Evolutionary conservation across 2,888 invertebrate species (phyloP).

Genomic region (Acanthosoma haemorrhoidale): DNA sequence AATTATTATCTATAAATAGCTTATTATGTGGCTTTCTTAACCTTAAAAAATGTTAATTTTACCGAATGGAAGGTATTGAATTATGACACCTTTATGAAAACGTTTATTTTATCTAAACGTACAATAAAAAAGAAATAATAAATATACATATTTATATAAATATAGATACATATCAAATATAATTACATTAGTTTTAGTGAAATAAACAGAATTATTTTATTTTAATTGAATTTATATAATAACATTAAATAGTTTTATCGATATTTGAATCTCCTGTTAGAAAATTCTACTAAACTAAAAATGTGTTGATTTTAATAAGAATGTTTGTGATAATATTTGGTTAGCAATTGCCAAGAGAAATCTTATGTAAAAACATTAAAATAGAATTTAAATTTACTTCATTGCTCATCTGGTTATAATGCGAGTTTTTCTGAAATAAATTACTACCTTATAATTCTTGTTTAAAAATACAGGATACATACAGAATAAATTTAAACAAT

Average conservation of each 20-base stretch:
- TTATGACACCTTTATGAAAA: constrained; percentile 24
- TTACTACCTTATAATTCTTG: too few species aligned
- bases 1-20: too few species aligned
- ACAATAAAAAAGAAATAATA: constrained; percentile 38
- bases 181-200: constrained; percentile 16
- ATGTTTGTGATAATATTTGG: neutral
- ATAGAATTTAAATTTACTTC: too few species aligned
- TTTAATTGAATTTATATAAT: neutral
- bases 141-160: constrained; percentile 36
- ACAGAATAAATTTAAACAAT: too few species aligned
- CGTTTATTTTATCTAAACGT: constrained; percentile 35
- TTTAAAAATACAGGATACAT: too few species aligned
- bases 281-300: neutral
- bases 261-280: neutral
- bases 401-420: too few species aligned
- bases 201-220: neutral
- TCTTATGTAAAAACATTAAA: too few species aligned
- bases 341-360: too few species aligned
- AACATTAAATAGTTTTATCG: neutral
- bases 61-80: neutral
- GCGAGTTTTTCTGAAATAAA: too few species aligned
- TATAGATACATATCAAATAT: constrained; percentile 26
- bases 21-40: too few species aligned
- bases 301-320: neutral
- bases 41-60: too few species aligned